phyloP scores from a whole-genome alignment of 2,888 invertebrate species.

The Troglohyphantes excavatus region DNA sequence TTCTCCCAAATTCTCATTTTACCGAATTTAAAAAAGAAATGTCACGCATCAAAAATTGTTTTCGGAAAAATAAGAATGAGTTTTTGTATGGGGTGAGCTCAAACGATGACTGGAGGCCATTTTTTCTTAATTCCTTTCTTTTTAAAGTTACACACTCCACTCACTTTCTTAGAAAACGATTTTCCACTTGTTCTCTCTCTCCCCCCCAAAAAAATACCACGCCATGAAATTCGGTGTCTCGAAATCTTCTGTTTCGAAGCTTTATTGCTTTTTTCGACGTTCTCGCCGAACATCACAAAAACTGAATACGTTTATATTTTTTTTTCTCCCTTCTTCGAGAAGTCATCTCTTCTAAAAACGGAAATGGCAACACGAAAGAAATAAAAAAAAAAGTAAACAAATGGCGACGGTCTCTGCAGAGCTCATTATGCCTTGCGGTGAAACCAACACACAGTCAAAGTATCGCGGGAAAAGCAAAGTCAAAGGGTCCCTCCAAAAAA shows the following conservation, averaged over 20 bases:
- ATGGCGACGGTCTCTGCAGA: neutral
- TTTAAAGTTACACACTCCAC: neutral
- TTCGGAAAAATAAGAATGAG: neutral
- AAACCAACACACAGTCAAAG: conserved; percentile 14
- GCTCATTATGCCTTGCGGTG: conserved; percentile 48
- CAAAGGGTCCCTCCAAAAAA: conserved; percentile 10
- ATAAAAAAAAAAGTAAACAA: conserved; percentile 6
- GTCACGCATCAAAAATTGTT: neutral
- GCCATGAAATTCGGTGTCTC: neutral
- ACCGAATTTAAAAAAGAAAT: neutral
- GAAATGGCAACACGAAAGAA: conserved; percentile 28
- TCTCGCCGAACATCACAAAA: conserved; percentile 19
- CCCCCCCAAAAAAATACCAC: conserved; percentile 2
- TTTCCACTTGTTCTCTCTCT: no score
- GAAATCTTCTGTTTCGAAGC: conserved; percentile 1
- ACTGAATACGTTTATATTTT: conserved; percentile 18
- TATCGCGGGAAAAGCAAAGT: conserved; percentile 12
- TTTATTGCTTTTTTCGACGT: conserved; percentile 13
- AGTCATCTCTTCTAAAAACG: conserved; percentile 12
- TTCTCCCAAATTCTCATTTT: no score
- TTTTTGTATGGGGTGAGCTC: neutral
- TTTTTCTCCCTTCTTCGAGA: neutral
- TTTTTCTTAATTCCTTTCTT: neutral
- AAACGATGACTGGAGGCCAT: neutral
- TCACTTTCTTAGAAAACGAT: neutral